A percentile compares a stretch with the other conserved stretches of the same genome.
phyloP scores from a whole-genome alignment of 2,888 invertebrate genomes.

The Barypeithes pellucidus region DNA sequence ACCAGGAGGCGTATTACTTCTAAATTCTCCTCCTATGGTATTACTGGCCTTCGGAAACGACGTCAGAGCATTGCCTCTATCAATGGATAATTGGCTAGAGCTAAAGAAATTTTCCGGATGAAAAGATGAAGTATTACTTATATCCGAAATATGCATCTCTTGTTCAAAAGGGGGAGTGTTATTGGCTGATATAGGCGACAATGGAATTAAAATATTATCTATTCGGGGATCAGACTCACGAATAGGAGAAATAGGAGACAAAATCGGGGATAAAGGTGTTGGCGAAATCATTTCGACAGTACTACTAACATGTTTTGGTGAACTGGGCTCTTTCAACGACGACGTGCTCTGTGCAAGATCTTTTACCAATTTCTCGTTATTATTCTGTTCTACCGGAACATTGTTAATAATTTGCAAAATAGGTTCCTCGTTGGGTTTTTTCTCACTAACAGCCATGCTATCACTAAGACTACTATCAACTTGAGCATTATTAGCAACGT shows the following conservation, averaged over 20 bases:
- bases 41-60: not conserved
- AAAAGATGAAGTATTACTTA: constrained; percentile 4
- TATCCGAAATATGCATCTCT: not conserved
- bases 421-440: constrained; percentile 19
- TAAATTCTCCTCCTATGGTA: not conserved
- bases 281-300: constrained; percentile 39
- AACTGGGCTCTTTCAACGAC: constrained; percentile 17
- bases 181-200: constrained; percentile 36
- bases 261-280: constrained; percentile 32
- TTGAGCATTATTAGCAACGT: constrained; percentile 52
- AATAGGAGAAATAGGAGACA: constrained; percentile 21
- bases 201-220: constrained; percentile 17
- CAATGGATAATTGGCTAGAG: not conserved
- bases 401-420: constrained; percentile 18
- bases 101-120: not conserved
- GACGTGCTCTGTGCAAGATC: not conserved
- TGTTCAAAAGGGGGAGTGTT: constrained; percentile 28
- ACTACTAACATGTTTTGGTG: constrained; percentile 40
- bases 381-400: constrained; percentile 41
- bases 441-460: constrained; percentile 24
- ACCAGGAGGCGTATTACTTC: constrained; percentile 20
- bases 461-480: constrained; percentile 55
- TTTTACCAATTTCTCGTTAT: constrained; percentile 30
- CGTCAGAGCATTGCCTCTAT: not conserved
- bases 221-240: constrained; percentile 5